Base-by-base conservation (phyloP, 2,113 vertebrate genomes). In the Athene cunicularia region DNA sequence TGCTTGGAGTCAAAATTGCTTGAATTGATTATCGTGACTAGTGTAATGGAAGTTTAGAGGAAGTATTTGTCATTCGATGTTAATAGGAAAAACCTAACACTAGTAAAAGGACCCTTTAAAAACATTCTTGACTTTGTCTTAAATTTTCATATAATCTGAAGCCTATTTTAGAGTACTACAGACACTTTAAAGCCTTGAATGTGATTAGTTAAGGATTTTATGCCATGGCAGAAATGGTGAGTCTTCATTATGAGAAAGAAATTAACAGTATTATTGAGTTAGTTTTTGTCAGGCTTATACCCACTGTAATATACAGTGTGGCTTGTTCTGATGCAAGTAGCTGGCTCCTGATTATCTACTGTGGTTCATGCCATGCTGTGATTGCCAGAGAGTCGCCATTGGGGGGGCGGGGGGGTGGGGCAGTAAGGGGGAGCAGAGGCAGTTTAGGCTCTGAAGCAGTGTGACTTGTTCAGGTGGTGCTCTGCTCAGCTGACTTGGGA, bases 401-500 rank as follows among this genome's bases (percentile, higher is more conserved):
- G 23, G 6, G 2, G 7, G 17, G 22, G 37, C 5, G 8, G 10
- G 9, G 3, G 43, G 8, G 10, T 8, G 3, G 43, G 37, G 37
- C 37, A 37, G 37, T 47, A 47, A 47, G 45, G 19, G 19, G 27
- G 3, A 21, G 8, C 0, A 1, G 45, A 41, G 39, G 19, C 63
- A 59, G 28, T 5, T 58, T 35, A 35, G 62, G 19, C 64, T 47
- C 47, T 63, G 47, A 32, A 77, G 76, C 68, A 63, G 28, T 39
- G 2, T 26, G 26, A 63, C 50, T 90, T 72, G 41, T 72, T 92
- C 62, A 60, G 1, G 1, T 67, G 41, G 7, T 86, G 12, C 55
- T 80, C 21, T 86, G 86, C 47, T 80, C 67, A 70, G 67, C 91
- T 83, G 83, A 43, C 71, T 76, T 79, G 50, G 18, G 49, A 86